Percentiles rank a stretch among this genome's conserved stretches.
Conservation (phyloP, 1,140 invertebrate species). For the Aphaenogaster rudis region DNA sequence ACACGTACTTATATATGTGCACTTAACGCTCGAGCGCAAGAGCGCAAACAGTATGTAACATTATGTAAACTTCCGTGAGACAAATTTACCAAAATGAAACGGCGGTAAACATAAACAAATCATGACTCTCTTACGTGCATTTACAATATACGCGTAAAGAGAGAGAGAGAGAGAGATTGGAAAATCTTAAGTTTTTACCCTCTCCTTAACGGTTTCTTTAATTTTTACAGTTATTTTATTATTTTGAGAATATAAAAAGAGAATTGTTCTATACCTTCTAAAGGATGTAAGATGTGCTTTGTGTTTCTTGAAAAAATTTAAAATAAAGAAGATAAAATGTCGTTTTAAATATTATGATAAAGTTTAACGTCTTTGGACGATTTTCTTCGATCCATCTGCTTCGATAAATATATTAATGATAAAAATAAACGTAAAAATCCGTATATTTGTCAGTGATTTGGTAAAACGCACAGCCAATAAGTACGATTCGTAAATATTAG, state of each 20-base stretch:
- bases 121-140: constrained; percentile 2
- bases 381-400: neutral
- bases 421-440: neutral
- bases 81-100: constrained; percentile 31
- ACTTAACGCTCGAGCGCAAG: constrained; percentile 3
- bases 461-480: neutral
- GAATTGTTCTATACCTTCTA: neutral
- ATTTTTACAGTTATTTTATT: neutral
- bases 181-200: neutral
- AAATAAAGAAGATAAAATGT: neutral
- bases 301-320: neutral
- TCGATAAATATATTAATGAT: neutral
- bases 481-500: constrained; percentile 45
- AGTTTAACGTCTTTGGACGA: neutral
- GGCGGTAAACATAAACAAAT: constrained; percentile 15
- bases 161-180: neutral
- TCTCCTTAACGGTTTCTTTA: neutral
- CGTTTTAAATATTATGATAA: neutral
- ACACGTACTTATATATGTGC: neutral
- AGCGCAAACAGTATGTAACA: constrained; percentile 17
- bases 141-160: neutral
- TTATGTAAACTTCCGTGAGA: constrained; percentile 38
- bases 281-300: neutral
- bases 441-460: neutral
- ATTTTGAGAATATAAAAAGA: neutral